Conservation (phyloP, 2,888 invertebrate species). For the Petrophora chlorosata region DNA sequence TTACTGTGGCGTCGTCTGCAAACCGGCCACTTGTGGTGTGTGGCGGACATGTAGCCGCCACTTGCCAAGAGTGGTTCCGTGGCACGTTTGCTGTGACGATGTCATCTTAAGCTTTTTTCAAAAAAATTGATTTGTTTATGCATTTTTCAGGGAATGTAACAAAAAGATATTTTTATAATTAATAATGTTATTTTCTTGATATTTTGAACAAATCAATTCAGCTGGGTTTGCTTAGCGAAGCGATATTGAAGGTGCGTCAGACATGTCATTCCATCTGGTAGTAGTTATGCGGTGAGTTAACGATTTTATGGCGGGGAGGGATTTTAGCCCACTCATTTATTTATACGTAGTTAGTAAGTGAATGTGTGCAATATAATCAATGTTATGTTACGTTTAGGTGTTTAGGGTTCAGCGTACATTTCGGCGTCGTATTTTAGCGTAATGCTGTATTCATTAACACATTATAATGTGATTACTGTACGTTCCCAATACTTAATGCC, state of each 20-base stretch:
- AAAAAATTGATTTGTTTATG: not conserved
- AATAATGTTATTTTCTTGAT: not conserved
- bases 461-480: constrained; percentile 29
- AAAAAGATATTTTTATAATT: not conserved
- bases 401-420: constrained; percentile 57
- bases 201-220: constrained; percentile 17
- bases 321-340: constrained; percentile 77
- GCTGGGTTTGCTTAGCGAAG: constrained; percentile 75
- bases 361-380: constrained; percentile 80
- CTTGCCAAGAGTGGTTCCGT: not conserved
- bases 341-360: constrained; percentile 67
- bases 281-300: constrained; percentile 82
- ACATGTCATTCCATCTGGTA: constrained; percentile 79
- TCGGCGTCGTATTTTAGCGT: constrained; percentile 49
- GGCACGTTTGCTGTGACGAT: constrained; percentile 4
- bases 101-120: no score
- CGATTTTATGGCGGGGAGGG: constrained; percentile 84
- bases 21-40: not conserved
- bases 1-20: constrained; percentile 23
- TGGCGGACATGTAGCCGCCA: not conserved
- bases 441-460: constrained; percentile 38
- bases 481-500: constrained; percentile 18
- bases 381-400: constrained; percentile 60
- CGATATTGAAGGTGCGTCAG: constrained; percentile 64
- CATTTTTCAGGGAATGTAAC: not conserved